Conservation (phyloP, 1,140 invertebrate species). For the Centruroides vittatus region DNA sequence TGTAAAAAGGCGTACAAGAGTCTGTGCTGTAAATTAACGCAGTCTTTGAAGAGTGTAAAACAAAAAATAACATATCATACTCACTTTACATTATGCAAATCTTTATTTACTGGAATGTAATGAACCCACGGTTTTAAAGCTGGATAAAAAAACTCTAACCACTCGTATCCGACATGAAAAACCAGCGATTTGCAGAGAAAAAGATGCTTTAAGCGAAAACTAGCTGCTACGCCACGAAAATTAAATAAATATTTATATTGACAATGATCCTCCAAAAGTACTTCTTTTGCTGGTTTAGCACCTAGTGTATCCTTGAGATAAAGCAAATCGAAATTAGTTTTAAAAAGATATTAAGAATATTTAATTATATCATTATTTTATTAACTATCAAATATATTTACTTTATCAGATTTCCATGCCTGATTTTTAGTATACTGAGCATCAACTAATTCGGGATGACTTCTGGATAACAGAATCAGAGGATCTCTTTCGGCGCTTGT, state of each 20-base stretch:
- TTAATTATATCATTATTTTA: too few species aligned
- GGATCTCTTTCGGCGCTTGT: slow-evolving; percentile 81
- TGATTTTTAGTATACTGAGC: slow-evolving; percentile 96
- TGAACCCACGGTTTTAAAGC: slow-evolving; percentile 89
- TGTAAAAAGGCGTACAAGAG: too few species aligned
- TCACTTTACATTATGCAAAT: slow-evolving; percentile 47
- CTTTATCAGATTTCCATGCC: slow-evolving; percentile 85
- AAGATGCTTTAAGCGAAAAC: slow-evolving; percentile 92
- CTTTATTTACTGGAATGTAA: slow-evolving; percentile 67
- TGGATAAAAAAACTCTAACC: slow-evolving; percentile 92
- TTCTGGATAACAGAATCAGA: slow-evolving; percentile 69
- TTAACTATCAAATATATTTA: slow-evolving; percentile 27
- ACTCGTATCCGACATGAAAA: slow-evolving; percentile 87
- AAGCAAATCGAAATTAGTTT: slow-evolving; percentile 7
- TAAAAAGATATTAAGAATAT: slow-evolving; percentile 1
- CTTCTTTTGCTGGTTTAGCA: slow-evolving; percentile 63
- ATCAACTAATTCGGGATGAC: slow-evolving; percentile 60
- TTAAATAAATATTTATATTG: slow-evolving; percentile 75
- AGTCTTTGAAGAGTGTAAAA: too few species aligned
- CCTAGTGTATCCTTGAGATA: slow-evolving; percentile 64
- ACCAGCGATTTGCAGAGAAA: slow-evolving; percentile 89
- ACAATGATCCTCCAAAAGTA: slow-evolving; percentile 83
- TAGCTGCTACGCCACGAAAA: slow-evolving; percentile 89
- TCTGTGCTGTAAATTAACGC: too few species aligned
- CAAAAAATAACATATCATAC: not conserved